phyloP scores from a whole-genome alignment of 2,888 invertebrate species.

The Dynastes maya region DNA sequence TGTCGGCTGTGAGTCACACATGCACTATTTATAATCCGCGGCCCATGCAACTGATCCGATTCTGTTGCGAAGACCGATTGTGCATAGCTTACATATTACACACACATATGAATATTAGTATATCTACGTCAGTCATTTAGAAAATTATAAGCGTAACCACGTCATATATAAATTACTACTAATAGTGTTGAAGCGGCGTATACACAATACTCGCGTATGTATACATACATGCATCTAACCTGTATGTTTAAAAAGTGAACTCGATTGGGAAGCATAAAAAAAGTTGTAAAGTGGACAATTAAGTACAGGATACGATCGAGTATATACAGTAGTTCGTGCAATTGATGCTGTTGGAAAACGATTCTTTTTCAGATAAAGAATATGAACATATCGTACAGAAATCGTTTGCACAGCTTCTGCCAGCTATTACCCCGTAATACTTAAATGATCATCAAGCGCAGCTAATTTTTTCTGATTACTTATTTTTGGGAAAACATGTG shows the following conservation, averaged over 20 bases:
- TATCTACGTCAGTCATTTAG: no score
- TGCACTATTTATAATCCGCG: no score
- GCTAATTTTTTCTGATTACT: constrained; percentile 60
- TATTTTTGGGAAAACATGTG: constrained; percentile 53
- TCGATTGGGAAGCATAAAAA: constrained; percentile 14
- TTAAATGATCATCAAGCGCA: constrained; percentile 65
- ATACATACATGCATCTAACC: not conserved
- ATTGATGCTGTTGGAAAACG: constrained; percentile 32
- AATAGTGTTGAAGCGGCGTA: not conserved
- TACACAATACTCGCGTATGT: not conserved
- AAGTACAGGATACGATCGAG: constrained; percentile 61
- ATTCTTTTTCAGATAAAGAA: not conserved
- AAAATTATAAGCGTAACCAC: no score
- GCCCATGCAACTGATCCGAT: no score
- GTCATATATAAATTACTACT: not conserved
- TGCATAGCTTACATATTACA: no score
- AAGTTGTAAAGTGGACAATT: constrained; percentile 58
- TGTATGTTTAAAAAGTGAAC: constrained; percentile 3
- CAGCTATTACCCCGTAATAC: constrained; percentile 65
- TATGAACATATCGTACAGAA: constrained; percentile 34
- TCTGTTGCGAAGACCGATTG: no score
- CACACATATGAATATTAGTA: no score
- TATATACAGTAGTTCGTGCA: constrained; percentile 54
- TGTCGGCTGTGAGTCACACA: no score
- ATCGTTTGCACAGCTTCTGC: constrained; percentile 59